Evolutionary conservation across 2,888 invertebrate genomes (phyloP).

Genomic region (Leptopilina syphax): DNA sequence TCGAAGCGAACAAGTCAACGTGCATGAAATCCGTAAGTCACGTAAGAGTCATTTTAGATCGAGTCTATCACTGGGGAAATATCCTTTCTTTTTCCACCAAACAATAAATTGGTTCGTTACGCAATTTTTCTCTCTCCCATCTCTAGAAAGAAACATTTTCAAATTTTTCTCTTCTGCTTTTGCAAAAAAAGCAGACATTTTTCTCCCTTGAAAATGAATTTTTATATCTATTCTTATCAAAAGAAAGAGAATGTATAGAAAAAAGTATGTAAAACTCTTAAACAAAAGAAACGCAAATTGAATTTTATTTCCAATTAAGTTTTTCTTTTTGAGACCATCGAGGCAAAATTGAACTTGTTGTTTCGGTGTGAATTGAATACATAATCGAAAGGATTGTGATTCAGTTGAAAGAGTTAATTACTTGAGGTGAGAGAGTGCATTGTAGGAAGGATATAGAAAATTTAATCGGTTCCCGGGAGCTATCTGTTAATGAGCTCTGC

Average conservation of each 20-base stretch:
- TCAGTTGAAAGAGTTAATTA: conserved; percentile 20
- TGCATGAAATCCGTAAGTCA: conserved; percentile 35
- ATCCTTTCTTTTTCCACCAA: not conserved
- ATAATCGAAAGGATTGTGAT: not conserved
- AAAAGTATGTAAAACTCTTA: too few species aligned
- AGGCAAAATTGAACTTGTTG: not conserved
- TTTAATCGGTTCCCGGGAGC: conserved; percentile 22
- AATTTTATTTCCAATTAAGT: not conserved
- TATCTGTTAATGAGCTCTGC: conserved; percentile 38
- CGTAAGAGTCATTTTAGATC: conserved; percentile 14
- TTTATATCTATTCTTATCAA: too few species aligned
- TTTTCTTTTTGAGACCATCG: not conserved
- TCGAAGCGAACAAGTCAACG: not conserved
- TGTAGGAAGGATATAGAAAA: not conserved
- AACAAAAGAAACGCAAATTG: not conserved
- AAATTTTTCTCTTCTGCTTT: not conserved
- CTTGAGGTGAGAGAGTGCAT: not conserved
- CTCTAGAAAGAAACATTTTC: too few species aligned
- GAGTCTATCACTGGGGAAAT: conserved; percentile 32
- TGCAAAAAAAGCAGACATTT: too few species aligned
- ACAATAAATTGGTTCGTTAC: conserved; percentile 12
- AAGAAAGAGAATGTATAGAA: too few species aligned
- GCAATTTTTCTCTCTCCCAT: not conserved
- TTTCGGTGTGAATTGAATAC: not conserved
- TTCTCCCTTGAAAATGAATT: too few species aligned